A percentile compares a stretch with the other conserved stretches of the same genome.
These are phyloP conservation scores for Xestia xanthographa DNA, from an alignment of 2,888 invertebrate genomes.

Conservation along the genomic window DNA sequence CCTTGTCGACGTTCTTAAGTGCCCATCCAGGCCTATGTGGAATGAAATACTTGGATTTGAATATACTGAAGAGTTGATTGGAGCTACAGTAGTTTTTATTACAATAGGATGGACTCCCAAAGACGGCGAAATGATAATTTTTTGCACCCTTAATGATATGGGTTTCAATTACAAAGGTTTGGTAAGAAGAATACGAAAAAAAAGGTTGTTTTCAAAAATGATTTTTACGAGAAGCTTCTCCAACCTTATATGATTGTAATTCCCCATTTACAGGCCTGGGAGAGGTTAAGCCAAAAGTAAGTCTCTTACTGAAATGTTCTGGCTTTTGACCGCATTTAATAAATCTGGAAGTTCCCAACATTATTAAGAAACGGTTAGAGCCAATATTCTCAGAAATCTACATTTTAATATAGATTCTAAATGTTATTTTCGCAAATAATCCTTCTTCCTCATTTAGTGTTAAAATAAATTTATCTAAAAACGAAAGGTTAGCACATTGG, in stretches of 20 bases:
- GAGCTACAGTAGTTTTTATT: no score
- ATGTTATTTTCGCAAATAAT: conserved; percentile 3
- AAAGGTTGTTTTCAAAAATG: no score
- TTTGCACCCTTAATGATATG: no score
- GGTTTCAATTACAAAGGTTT: no score
- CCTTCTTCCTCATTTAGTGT: conserved; percentile 48
- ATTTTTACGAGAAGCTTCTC: no score
- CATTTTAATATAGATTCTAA: background rate
- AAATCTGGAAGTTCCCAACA: background rate
- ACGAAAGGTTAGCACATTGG: conserved; percentile 68
- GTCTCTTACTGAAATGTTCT: background rate
- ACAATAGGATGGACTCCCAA: no score
- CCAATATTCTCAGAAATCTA: background rate
- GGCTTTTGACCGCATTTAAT: background rate
- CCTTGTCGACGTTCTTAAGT: no score
- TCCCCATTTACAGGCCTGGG: background rate
- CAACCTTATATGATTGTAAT: background rate
- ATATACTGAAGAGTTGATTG: no score
- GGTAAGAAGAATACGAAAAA: no score
- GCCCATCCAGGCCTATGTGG: no score
- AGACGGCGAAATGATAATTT: no score
- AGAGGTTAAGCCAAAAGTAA: background rate
- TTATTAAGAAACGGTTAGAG: background rate
- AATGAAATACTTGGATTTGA: no score
- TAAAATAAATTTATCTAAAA: conserved; percentile 66